These are phyloP conservation scores for Ptyas mucosa DNA, from an alignment of 2,113 vertebrate genomes.

Conservation along the genomic window DNA sequence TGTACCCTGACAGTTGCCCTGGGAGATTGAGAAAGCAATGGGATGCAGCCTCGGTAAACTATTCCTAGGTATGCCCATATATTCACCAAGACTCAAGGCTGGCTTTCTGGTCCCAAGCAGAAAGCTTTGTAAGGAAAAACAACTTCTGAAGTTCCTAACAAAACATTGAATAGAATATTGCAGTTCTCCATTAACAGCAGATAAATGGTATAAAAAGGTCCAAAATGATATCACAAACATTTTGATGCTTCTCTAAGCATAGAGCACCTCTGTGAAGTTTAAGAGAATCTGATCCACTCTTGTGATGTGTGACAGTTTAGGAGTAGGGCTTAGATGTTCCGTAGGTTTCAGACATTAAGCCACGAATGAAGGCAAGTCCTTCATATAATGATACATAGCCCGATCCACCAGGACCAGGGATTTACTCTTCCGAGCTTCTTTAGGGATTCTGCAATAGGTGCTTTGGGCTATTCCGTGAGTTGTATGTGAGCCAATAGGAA, in stretches of 20 bases:
- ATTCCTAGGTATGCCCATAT: neutral
- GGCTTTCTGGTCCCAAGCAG: neutral
- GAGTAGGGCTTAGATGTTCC: neutral
- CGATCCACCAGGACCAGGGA: too few species aligned
- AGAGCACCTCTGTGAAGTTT: neutral
- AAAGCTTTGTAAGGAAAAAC: neutral
- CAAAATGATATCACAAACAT: neutral
- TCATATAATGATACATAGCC: neutral
- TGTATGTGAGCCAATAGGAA: neutral
- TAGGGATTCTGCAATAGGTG: too few species aligned
- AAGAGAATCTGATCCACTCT: neutral
- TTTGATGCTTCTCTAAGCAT: neutral
- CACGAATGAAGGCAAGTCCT: neutral
- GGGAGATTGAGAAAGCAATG: neutral
- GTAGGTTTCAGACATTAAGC: neutral
- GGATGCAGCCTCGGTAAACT: neutral
- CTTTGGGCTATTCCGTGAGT: too few species aligned
- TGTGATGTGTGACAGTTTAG: neutral
- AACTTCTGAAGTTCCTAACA: neutral
- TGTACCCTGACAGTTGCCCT: neutral
- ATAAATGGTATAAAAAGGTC: neutral
- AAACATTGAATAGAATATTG: neutral
- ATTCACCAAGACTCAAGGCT: neutral
- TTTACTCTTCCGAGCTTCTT: neutral
- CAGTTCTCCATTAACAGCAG: neutral